Evolutionary conservation across 2,888 invertebrate species (phyloP).

Genomic region (Anaspis maculata): DNA sequence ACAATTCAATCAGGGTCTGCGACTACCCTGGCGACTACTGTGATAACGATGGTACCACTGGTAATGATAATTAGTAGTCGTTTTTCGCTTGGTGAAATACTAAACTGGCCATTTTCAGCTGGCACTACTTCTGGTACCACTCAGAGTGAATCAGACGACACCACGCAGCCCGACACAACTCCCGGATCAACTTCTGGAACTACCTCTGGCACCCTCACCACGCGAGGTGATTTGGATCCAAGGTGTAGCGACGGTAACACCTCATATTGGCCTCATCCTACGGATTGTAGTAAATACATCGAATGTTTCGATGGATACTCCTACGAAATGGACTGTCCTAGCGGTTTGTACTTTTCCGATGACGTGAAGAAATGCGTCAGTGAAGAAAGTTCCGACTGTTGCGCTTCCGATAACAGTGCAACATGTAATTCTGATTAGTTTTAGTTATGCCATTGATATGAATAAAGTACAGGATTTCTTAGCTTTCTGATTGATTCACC

Average conservation of each 20-base stretch:
- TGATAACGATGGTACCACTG: neutral
- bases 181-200: no score
- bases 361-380: slow-evolving; percentile 2
- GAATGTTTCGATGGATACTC: slow-evolving; percentile 9
- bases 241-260: neutral
- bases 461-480: no score
- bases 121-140: no score
- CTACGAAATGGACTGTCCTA: slow-evolving; percentile 6
- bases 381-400: no score
- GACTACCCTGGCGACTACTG: slow-evolving; percentile 10
- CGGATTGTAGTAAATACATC: slow-evolving; percentile 7
- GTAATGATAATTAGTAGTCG: no score
- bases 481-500: no score
- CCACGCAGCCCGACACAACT: neutral
- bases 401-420: no score
- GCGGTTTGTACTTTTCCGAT: slow-evolving; percentile 3
- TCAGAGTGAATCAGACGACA: no score
- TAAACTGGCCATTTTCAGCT: no score
- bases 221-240: neutral
- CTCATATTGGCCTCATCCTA: slow-evolving; percentile 6
- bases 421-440: no score
- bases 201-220: no score
- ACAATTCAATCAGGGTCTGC: slow-evolving; percentile 7
- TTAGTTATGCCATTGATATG: no score
- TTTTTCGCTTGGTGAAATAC: neutral